Conservation (phyloP, 2,888 invertebrate species). For the Lysandra coridon region DNA sequence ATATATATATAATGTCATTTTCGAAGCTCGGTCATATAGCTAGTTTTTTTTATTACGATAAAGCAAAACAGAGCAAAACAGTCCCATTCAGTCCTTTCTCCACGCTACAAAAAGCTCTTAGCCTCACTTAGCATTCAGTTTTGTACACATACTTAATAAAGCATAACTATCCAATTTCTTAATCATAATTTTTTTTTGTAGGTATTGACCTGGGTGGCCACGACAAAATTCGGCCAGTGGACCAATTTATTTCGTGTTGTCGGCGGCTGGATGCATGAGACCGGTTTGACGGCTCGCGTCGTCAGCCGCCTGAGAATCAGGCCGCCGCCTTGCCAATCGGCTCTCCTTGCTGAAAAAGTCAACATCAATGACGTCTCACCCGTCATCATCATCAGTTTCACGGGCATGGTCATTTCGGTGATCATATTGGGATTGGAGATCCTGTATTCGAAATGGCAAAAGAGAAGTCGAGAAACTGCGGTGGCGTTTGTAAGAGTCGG, state of each 20-base stretch:
- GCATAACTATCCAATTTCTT: neutral
- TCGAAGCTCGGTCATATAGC: no score
- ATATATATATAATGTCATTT: no score
- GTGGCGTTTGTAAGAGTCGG: neutral
- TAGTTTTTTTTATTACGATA: no score
- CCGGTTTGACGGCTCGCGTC: slow-evolving; percentile 55
- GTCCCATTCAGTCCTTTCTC: no score
- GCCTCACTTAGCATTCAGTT: neutral
- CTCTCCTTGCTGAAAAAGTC: slow-evolving; percentile 64
- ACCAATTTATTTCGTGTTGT: slow-evolving; percentile 51
- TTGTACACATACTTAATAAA: neutral
- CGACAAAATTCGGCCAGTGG: slow-evolving; percentile 58
- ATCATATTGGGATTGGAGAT: slow-evolving; percentile 55
- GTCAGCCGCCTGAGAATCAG: slow-evolving; percentile 48
- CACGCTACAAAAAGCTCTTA: no score
- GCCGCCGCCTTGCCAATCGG: slow-evolving; percentile 59
- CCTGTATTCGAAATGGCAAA: slow-evolving; percentile 44
- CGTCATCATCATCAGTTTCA: slow-evolving; percentile 48
- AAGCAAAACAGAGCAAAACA: no score
- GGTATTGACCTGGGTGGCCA: slow-evolving; percentile 55
- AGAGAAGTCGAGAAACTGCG: neutral
- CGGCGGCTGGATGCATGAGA: slow-evolving; percentile 60
- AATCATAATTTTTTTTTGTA: slow-evolving; percentile 39
- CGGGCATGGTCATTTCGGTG: slow-evolving; percentile 53
- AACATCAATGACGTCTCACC: slow-evolving; percentile 61